Evolutionary conservation across 2,113 vertebrate species (phyloP).

Genomic region (Amblyopsis rosae): DNA sequence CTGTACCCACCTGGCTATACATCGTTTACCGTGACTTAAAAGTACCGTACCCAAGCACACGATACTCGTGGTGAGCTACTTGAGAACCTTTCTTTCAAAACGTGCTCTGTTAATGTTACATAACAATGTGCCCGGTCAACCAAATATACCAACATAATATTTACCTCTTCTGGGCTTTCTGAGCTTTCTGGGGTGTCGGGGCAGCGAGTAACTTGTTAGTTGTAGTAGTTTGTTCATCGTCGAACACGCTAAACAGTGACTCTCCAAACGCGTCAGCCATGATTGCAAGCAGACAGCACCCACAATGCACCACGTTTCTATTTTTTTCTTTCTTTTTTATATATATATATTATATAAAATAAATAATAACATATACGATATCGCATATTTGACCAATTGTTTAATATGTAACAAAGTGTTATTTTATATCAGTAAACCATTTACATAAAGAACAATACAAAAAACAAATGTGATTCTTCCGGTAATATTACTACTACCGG

Average conservation of each 20-base stretch:
- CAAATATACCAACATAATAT: rapidly evolving
- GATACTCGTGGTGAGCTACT: neutral
- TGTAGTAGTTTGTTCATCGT: conserved; percentile 78
- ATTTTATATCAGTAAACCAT: no score
- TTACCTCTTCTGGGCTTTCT: conserved; percentile 12
- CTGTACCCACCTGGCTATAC: neutral
- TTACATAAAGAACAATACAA: neutral
- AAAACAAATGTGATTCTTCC: neutral
- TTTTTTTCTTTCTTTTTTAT: no score
- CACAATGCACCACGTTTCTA: conserved; percentile 46
- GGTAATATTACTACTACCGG: neutral
- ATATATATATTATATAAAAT: no score
- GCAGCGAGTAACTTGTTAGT: conserved; percentile 65
- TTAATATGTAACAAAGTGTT: no score
- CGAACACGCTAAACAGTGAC: conserved; percentile 94
- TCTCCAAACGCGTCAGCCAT: conserved; percentile 95
- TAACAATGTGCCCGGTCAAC: neutral
- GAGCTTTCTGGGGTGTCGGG: conserved; percentile 71
- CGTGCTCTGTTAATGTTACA: neutral
- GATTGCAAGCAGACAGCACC: conserved; percentile 49
- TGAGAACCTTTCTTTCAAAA: neutral
- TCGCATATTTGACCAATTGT: no score
- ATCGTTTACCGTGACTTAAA: neutral
- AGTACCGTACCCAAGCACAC: neutral
- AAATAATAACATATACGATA: no score